These are phyloP conservation scores for Venusia cambrica DNA, from an alignment of 2,888 invertebrate species.

Conservation along the genomic window DNA sequence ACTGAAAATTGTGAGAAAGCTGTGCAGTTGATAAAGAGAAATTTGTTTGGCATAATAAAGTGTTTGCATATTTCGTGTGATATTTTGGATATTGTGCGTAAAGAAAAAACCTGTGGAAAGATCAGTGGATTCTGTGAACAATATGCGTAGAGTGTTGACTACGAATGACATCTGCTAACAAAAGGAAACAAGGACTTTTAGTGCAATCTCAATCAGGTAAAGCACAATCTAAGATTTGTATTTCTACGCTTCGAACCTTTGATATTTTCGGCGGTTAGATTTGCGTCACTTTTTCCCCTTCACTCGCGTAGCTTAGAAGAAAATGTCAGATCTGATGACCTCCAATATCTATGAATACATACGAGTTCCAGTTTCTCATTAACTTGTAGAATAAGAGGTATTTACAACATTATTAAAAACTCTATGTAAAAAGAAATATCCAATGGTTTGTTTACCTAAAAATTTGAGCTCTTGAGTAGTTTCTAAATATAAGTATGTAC, in stretches of 20 bases:
- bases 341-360: too few species aligned
- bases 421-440: too few species aligned
- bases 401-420: too few species aligned
- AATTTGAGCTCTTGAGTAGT: too few species aligned
- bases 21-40: too few species aligned
- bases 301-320: slow-evolving; percentile 60
- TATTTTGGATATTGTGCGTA: slow-evolving; percentile 43
- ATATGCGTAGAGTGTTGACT: slow-evolving; percentile 75
- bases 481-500: too few species aligned
- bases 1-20: too few species aligned
- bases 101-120: slow-evolving; percentile 47
- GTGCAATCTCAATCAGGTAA: slow-evolving; percentile 48
- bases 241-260: not conserved
- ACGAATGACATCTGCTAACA: slow-evolving; percentile 75
- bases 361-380: slow-evolving; percentile 45
- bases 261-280: not conserved
- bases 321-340: slow-evolving; percentile 73
- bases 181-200: slow-evolving; percentile 57
- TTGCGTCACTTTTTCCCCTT: slow-evolving; percentile 54
- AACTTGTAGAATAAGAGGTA: slow-evolving; percentile 5
- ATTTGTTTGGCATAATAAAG: slow-evolving; percentile 42
- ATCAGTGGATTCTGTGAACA: slow-evolving; percentile 63
- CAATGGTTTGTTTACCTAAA: too few species aligned
- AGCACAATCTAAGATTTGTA: slow-evolving; percentile 13
- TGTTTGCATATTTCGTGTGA: slow-evolving; percentile 37